These are phyloP conservation scores for Bothrops jararaca DNA, from an alignment of 2,113 vertebrate genomes.

Conservation along the genomic window DNA sequence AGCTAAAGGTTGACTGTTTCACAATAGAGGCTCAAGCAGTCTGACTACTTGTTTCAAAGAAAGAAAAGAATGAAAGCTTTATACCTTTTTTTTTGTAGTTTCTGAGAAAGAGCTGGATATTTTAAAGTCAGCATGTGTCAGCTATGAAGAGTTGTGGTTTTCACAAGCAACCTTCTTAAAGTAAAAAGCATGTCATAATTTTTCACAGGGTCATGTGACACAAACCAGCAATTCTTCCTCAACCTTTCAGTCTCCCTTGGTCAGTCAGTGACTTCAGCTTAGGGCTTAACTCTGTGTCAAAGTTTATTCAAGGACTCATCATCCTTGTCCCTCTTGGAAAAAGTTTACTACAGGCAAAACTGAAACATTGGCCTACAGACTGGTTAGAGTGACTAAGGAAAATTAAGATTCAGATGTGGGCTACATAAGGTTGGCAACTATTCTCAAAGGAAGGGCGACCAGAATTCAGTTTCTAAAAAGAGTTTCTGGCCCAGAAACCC, in stretches of 20 bases:
- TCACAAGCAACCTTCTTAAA: background rate
- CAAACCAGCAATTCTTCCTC: background rate
- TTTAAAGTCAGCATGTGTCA: conserved; percentile 19
- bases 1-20: conserved; percentile 40
- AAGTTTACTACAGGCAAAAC: background rate
- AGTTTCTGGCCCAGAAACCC: background rate
- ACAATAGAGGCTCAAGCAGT: conserved; percentile 23
- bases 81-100: background rate
- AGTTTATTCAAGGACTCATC: background rate
- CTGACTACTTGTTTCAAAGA: conserved; percentile 21
- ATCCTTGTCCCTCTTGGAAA: background rate
- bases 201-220: background rate
- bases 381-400: accelerated
- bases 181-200: background rate
- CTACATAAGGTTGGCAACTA: background rate
- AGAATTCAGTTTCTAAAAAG: conserved; percentile 4
- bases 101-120: background rate
- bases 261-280: background rate
- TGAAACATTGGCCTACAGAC: background rate
- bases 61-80: background rate
- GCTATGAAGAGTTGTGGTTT: background rate
- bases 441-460: background rate
- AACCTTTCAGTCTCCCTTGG: background rate
- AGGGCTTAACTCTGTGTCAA: background rate
- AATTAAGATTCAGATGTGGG: background rate